A percentile compares a stretch with the other conserved stretches of the same genome.
Evolutionary conservation across 2,888 invertebrate genomes (phyloP).

Genomic region (Pyrrhosoma nymphula): DNA sequence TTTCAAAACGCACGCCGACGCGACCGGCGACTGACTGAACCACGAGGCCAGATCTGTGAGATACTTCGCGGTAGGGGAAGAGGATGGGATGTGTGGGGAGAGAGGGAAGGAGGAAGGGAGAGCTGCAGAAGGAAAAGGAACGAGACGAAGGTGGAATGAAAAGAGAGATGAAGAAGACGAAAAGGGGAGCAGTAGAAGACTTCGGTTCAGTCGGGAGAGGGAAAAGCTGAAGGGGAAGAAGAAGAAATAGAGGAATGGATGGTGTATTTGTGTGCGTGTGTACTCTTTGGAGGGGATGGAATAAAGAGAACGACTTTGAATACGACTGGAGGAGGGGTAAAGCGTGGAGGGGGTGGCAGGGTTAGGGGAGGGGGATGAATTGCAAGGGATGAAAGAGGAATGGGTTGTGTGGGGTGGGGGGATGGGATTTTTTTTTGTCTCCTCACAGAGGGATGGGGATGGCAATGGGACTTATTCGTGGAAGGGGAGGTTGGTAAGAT

Average conservation of each 20-base stretch:
- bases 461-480: not conserved
- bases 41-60: conserved; percentile 59
- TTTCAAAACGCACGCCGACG: conserved; percentile 49
- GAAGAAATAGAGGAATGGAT: not conserved
- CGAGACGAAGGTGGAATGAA: not conserved
- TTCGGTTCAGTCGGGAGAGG: not conserved
- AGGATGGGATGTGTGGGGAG: not conserved
- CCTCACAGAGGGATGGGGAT: not conserved
- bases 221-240: not conserved
- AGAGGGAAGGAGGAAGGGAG: not conserved
- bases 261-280: not conserved
- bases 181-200: not conserved
- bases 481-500: not conserved
- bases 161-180: not conserved
- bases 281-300: not conserved
- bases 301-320: conserved; percentile 18
- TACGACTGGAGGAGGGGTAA: not conserved
- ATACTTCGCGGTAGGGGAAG: conserved; percentile 8
- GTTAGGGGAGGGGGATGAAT: not conserved
- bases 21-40: conserved; percentile 59
- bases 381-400: not conserved
- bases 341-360: not conserved
- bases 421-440: not conserved
- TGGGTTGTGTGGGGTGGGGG: not conserved
- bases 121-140: not conserved